These are phyloP conservation scores for Drosophila robusta DNA, from an alignment of 2,888 invertebrate species.

Conservation along the genomic window DNA sequence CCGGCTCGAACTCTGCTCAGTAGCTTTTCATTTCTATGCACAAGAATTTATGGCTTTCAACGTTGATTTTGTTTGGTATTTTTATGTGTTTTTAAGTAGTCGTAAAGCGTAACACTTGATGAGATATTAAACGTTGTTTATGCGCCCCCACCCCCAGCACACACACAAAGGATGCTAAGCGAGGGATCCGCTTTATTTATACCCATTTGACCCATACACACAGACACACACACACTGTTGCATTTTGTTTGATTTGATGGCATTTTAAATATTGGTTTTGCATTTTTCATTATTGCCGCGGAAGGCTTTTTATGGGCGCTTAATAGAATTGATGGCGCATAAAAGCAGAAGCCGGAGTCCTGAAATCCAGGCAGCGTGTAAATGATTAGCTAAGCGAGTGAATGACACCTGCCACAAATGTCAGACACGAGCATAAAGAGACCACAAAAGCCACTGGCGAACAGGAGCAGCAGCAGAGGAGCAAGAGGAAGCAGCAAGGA, in stretches of 20 bases:
- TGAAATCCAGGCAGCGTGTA: constrained; percentile 29
- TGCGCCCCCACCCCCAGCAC: constrained; percentile 14
- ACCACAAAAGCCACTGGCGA: constrained; percentile 53
- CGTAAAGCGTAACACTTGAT: constrained; percentile 84
- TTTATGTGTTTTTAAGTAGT: constrained; percentile 84
- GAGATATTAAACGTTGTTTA: constrained; percentile 83
- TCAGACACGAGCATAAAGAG: constrained; percentile 58
- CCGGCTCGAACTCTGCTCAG: constrained; percentile 26
- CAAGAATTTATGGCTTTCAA: constrained; percentile 74
- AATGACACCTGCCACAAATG: constrained; percentile 64
- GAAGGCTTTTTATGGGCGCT: constrained; percentile 51
- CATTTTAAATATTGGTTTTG: constrained; percentile 78
- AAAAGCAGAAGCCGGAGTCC: constrained; percentile 23
- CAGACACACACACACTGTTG: constrained; percentile 54
- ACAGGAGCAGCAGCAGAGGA: not conserved
- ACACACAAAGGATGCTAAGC: constrained; percentile 17
- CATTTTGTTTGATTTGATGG: constrained; percentile 75
- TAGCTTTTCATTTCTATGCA: constrained; percentile 63
- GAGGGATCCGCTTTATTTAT: constrained; percentile 1
- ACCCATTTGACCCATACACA: constrained; percentile 9
- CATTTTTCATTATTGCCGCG: constrained; percentile 71
- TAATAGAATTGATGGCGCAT: constrained; percentile 66
- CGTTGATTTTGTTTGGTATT: constrained; percentile 74
- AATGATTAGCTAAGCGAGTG: constrained; percentile 60
- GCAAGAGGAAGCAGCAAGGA: constrained; percentile 16